Evolutionary conservation across 2,888 invertebrate genomes (phyloP), one percentile per base, ranked within the genome.

Genomic region (Lasioglossum vierecki): DNA sequence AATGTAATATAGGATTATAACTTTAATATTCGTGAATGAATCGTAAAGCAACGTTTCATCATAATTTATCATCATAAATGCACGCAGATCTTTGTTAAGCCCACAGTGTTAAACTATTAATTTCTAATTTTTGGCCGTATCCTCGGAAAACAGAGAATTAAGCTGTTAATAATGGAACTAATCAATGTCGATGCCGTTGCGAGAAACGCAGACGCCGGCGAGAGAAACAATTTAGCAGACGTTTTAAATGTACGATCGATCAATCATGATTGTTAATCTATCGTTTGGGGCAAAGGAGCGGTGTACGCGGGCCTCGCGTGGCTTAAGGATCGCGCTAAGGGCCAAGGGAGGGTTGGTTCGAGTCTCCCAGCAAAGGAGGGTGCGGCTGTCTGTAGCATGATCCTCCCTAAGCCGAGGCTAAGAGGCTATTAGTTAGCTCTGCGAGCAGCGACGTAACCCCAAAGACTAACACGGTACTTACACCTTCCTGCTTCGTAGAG

Each of bases 381-480:
- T 86, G 89, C 90, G 88, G 91, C 88, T 86, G 88, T 87, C 90
- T 92, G 91, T 91, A 92, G 93, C 92, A 88, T 94, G 94, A 94
- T 94, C 94, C 94, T 84, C 89, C 91, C 91, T 94, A 94, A 94
- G 94, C 94, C 92, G 90, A 92, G 93, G 92, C 92, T 94, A 94
- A 94, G 94, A 94, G 94, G 94, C 94, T 94, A 94, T 94, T 94
- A 94, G 94, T 94, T 94, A 94, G 94, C 94, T 93, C 88, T 88
- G 91, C 90, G 92, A 91, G 92, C 92, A 92, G 91, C 91, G 92
- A 93, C 94, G 91, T 94, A 94, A 93, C 93, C 93, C 93, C 92
- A 91, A 93, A 93, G 92, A 93, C 93, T 91, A 94, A 94, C 94
- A 93, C 90, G 91, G 91, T 91, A 92, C 94, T 93, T 93, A 92